A percentile compares a stretch with the other conserved stretches of the same genome.
Evolutionary conservation across 2,888 invertebrate species (phyloP).

Genomic region (Lithosia quadra): DNA sequence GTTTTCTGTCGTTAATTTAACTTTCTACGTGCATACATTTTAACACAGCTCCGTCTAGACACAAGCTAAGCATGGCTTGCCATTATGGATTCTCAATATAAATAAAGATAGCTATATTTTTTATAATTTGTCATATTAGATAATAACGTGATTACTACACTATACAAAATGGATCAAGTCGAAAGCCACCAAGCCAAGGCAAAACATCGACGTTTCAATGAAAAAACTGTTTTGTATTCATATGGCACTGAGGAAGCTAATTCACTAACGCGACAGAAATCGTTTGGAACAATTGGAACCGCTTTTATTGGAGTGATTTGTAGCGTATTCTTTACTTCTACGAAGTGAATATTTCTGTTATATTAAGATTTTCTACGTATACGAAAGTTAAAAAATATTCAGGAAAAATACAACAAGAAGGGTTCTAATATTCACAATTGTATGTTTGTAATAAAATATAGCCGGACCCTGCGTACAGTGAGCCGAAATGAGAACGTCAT

Average conservation of each 20-base stretch:
- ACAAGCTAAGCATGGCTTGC: not conserved
- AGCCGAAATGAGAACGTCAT: constrained; percentile 71
- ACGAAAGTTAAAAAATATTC: not conserved
- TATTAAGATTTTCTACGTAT: no score
- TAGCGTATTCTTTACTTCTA: constrained; percentile 37
- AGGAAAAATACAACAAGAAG: constrained; percentile 8
- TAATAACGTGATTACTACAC: no score
- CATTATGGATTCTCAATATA: not conserved
- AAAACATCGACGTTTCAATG: constrained; percentile 29
- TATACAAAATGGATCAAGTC: not conserved
- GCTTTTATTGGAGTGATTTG: constrained; percentile 38
- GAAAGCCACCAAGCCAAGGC: not conserved
- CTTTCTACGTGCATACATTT: no score
- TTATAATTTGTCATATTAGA: no score
- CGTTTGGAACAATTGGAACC: constrained; percentile 23
- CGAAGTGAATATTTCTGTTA: constrained; percentile 30
- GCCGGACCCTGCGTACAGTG: constrained; percentile 50
- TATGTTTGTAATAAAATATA: constrained; percentile 45
- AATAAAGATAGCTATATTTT: no score
- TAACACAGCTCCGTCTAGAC: not conserved
- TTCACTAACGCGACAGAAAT: constrained; percentile 47
- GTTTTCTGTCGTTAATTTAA: no score
- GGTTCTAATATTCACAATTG: constrained; percentile 36
- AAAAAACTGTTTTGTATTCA: constrained; percentile 39
- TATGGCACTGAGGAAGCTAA: constrained; percentile 40